These are phyloP conservation scores for Thamnaconus septentrionalis DNA, from an alignment of 2,113 vertebrate genomes.

Conservation along the genomic window DNA sequence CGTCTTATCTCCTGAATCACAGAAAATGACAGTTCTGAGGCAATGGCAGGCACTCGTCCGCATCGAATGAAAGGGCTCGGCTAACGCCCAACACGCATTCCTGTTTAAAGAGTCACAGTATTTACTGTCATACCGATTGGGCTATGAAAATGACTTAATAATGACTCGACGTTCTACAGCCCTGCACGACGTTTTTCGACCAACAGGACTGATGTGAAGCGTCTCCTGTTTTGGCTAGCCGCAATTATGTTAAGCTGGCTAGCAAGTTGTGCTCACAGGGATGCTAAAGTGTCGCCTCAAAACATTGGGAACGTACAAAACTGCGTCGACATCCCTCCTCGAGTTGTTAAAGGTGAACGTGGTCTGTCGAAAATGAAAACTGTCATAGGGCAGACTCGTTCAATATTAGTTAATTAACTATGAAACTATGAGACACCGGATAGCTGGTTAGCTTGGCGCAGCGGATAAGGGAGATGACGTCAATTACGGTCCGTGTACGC, in stretches of 20 bases:
- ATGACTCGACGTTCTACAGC: too few relatives aligned
- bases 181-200: not conserved
- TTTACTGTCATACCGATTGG: too few relatives aligned
- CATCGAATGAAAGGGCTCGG: not conserved
- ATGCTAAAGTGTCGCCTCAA: not conserved
- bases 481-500: not conserved
- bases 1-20: constrained; percentile 5
- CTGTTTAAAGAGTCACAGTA: accelerated
- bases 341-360: accelerated
- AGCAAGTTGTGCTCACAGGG: constrained; percentile 16
- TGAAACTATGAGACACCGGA: not conserved
- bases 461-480: constrained; percentile 52
- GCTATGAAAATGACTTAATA: too few relatives aligned
- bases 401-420: not conserved
- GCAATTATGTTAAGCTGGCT: constrained; percentile 25
- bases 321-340: not conserved
- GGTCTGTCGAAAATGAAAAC: accelerated
- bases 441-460: constrained; percentile 20
- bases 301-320: not conserved
- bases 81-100: not conserved
- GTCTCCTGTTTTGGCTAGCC: not conserved
- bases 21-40: not conserved
- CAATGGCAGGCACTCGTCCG: too few relatives aligned
- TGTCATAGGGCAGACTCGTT: not conserved
- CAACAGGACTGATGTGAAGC: not conserved